Evolutionary conservation across 2,113 vertebrate genomes (phyloP).

Genomic region (Hystrix cristata): DNA sequence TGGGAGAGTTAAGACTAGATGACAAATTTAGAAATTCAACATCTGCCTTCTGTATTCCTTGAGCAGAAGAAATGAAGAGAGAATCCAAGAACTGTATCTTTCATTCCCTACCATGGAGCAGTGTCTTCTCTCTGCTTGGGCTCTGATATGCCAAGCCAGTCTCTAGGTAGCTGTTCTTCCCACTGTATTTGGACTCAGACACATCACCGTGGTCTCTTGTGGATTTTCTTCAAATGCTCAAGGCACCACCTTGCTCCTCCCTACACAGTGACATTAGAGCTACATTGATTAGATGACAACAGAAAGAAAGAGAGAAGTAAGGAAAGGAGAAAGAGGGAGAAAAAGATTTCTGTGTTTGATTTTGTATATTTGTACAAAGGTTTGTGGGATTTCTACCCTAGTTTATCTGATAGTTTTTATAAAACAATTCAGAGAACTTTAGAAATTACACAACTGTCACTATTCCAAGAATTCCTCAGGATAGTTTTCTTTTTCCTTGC

Average conservation of each 20-base stretch:
- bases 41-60: background rate
- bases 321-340: background rate
- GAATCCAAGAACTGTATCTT: background rate
- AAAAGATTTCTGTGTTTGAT: background rate
- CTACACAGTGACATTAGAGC: background rate
- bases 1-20: background rate
- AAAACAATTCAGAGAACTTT: background rate
- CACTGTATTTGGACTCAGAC: background rate
- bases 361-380: background rate
- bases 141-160: background rate
- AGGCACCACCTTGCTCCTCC: background rate
- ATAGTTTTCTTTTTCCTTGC: background rate
- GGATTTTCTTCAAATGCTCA: background rate
- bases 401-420: background rate
- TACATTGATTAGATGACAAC: background rate
- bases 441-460: background rate
- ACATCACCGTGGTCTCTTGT: fast-evolving
- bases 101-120: background rate
- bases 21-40: background rate
- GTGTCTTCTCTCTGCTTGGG: background rate
- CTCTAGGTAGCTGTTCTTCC: fast-evolving
- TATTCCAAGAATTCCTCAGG: background rate
- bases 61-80: background rate
- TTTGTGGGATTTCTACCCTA: background rate
- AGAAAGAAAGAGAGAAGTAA: background rate